A percentile compares a stretch with the other conserved stretches of the same genome.
Evolutionary conservation across 1,140 invertebrate genomes (phyloP).

Genomic region (Pollicipes pollicipes): DNA sequence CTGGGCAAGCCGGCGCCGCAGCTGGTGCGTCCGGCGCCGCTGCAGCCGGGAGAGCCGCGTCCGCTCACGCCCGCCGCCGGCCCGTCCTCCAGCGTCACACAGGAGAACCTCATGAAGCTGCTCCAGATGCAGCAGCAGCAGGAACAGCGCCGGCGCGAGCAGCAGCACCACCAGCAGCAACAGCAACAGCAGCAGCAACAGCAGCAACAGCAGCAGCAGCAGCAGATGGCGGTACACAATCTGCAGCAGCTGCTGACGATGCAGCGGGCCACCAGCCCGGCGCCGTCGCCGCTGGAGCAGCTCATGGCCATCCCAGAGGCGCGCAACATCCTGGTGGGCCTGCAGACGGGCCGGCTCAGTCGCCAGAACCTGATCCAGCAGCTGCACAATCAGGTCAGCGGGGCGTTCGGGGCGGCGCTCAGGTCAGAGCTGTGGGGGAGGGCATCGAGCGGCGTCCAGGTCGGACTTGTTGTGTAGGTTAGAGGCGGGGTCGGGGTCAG

Average conservation of each 20-base stretch:
- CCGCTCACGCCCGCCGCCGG: too few relatives aligned
- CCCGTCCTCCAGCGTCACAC: too few relatives aligned
- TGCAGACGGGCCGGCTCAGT: constrained; percentile 52
- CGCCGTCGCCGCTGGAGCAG: constrained; percentile 6
- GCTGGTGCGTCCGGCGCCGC: too few relatives aligned
- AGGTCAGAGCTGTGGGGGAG: too few relatives aligned
- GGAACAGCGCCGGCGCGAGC: constrained; percentile 13
- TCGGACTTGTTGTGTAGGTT: too few relatives aligned
- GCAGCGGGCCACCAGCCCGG: constrained; percentile 25
- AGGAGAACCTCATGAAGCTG: too few relatives aligned
- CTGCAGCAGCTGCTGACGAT: constrained; percentile 28
- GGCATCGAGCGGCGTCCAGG: too few relatives aligned
- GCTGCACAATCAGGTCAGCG: constrained; percentile 42
- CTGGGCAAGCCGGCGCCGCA: too few relatives aligned
- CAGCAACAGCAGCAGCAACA: constrained; percentile 15
- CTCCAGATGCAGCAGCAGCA: too few relatives aligned
- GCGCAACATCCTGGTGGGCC: constrained; percentile 25
- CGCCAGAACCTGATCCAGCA: constrained; percentile 52
- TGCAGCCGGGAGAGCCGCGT: too few relatives aligned
- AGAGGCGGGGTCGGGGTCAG: too few relatives aligned
- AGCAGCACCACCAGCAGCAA: constrained; percentile 23
- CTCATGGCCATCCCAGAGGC: background rate
- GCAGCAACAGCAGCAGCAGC: constrained; percentile 24
- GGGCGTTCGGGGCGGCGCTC: too few relatives aligned
- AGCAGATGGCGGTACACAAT: constrained; percentile 17